Percentiles rank a stretch among this genome's conserved stretches.
phyloP scores from a whole-genome alignment of 1,140 invertebrate genomes.

The Drosophila littoralis region DNA sequence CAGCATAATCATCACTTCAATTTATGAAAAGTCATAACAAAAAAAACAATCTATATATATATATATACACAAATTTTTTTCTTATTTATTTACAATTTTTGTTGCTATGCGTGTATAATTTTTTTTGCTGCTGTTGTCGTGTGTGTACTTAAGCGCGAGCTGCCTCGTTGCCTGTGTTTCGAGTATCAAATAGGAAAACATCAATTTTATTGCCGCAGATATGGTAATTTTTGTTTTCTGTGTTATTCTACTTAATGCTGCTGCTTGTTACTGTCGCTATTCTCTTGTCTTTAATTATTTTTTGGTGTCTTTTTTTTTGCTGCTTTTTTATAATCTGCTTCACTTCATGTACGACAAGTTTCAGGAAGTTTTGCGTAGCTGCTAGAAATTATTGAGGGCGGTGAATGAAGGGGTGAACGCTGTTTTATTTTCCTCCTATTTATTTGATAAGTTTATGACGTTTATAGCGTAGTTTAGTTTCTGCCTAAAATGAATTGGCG shows the following conservation, averaged over 20 bases:
- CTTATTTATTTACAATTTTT: constrained; percentile 26
- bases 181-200: constrained; percentile 61
- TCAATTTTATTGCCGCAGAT: constrained; percentile 60
- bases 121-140: constrained; percentile 30
- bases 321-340: background rate
- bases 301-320: background rate
- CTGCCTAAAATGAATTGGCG: too few relatives aligned
- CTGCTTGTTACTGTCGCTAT: constrained; percentile 7
- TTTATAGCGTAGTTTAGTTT: too few relatives aligned
- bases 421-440: background rate
- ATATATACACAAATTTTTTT: constrained; percentile 39
- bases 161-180: constrained; percentile 43
- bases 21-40: constrained; percentile 68
- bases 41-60: constrained; percentile 35
- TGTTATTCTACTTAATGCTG: constrained; percentile 11
- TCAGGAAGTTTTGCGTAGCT: constrained; percentile 16
- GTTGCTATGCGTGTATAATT: constrained; percentile 10
- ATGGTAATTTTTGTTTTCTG: constrained; percentile 27
- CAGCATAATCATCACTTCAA: constrained; percentile 77
- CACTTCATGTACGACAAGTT: constrained; percentile 5
- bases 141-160: constrained; percentile 67
- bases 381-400: constrained; percentile 1
- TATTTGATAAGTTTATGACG: too few relatives aligned
- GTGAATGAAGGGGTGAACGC: background rate
- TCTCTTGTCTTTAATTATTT: constrained; percentile 4